These are phyloP conservation scores for Mercenaria mercenaria DNA, from an alignment of 1,140 invertebrate genomes.

Conservation along the genomic window DNA sequence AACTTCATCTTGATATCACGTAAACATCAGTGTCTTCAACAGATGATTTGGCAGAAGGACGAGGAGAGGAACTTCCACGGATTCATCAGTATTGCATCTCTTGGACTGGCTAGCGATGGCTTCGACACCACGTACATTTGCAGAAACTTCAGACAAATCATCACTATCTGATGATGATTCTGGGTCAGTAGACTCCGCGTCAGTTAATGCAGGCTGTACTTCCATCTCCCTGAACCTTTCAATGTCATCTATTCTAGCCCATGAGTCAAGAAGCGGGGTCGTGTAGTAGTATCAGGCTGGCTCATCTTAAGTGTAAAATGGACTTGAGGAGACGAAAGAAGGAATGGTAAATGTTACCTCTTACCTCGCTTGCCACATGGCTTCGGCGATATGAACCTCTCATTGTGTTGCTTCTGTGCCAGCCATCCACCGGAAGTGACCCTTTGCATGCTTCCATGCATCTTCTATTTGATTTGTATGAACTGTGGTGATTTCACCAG, in stretches of 20 bases:
- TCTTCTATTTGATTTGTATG: slow-evolving; percentile 54
- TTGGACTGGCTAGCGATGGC: no score
- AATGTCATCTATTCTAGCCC: not conserved
- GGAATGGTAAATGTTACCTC: not conserved
- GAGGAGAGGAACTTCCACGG: no score
- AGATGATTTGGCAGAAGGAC: no score
- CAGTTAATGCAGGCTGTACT: not conserved
- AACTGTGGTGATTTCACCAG: slow-evolving; percentile 18
- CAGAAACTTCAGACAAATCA: no score
- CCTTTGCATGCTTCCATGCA: slow-evolving; percentile 61
- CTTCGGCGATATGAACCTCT: slow-evolving; percentile 34
- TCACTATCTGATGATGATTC: no score
- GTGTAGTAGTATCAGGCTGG: slow-evolving; percentile 11
- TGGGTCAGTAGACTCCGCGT: no score
- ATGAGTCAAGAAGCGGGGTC: slow-evolving; percentile 24
- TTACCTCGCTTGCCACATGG: slow-evolving; percentile 5
- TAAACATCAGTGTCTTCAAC: not conserved
- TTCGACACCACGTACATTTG: no score
- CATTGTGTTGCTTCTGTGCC: slow-evolving; percentile 29
- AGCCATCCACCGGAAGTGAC: slow-evolving; percentile 39
- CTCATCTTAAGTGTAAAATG: not conserved
- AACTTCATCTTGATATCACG: not conserved
- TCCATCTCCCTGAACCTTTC: not conserved
- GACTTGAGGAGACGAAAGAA: not conserved
- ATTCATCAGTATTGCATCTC: no score